These are phyloP conservation scores for Falco columbarius DNA, from an alignment of 2,797 vertebrate genomes.

Conservation along the genomic window DNA sequence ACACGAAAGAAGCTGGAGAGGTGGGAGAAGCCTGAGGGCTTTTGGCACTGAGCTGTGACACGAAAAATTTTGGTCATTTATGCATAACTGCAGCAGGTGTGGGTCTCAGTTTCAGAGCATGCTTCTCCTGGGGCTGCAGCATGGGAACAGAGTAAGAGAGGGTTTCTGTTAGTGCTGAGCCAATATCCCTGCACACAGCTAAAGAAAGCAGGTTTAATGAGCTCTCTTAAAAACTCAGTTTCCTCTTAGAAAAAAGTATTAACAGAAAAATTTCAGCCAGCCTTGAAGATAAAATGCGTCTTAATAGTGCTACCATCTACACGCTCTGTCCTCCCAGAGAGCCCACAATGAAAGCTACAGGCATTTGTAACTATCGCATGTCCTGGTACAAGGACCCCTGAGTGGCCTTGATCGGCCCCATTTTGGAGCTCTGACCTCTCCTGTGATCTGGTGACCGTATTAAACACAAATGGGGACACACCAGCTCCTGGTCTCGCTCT, in stretches of 20 bases:
- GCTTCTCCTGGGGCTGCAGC: background rate
- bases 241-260: background rate
- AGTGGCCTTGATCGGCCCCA: rapidly evolving
- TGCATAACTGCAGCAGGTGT: background rate
- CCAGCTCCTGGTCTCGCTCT: background rate
- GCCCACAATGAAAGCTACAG: background rate
- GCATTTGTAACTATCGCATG: rapidly evolving
- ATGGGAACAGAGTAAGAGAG: background rate
- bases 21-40: background rate
- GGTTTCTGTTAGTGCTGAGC: background rate
- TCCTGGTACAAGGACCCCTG: background rate
- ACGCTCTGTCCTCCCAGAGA: background rate
- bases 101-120: background rate
- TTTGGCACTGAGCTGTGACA: background rate
- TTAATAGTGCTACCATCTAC: background rate
- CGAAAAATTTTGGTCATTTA: background rate
- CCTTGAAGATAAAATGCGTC: background rate
- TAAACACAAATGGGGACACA: background rate
- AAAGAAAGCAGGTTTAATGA: background rate
- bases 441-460: background rate
- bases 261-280: background rate
- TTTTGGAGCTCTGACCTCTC: background rate
- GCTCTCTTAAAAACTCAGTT: background rate
- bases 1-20: background rate
- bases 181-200: background rate